These are phyloP conservation scores for Acropternis orthonyx DNA, from an alignment of 2,797 vertebrate genomes.

Conservation along the genomic window DNA sequence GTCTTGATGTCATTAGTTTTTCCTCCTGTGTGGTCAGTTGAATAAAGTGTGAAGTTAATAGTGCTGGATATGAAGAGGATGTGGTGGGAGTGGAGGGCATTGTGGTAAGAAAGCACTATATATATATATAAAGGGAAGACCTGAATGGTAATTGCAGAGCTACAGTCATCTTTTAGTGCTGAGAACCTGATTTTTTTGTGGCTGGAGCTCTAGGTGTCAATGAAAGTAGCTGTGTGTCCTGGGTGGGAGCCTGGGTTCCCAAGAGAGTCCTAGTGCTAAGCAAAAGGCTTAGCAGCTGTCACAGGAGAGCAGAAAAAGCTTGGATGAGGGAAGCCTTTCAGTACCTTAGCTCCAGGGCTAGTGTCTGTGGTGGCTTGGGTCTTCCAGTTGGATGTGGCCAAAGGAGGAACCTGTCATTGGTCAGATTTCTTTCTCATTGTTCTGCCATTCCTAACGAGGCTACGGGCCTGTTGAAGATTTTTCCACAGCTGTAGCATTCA, in stretches of 20 bases:
- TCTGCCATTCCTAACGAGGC: background rate
- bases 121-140: background rate
- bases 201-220: accelerated
- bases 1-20: background rate
- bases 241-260: background rate
- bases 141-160: background rate
- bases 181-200: background rate
- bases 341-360: too few relatives aligned
- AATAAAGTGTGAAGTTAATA: background rate
- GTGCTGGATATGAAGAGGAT: background rate
- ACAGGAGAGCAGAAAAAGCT: background rate
- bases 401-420: background rate
- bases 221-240: background rate
- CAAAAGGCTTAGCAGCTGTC: background rate
- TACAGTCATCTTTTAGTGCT: background rate
- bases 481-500: background rate
- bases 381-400: too few relatives aligned
- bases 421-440: background rate
- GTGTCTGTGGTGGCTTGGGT: background rate
- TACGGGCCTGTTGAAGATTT: background rate
- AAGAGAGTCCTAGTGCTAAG: background rate
- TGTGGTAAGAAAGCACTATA: background rate
- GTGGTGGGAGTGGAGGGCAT: background rate
- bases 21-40: background rate
- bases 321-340: background rate